Conservation (phyloP, 2,797 vertebrate species). For the Parauchenoglanis punctatus region DNA sequence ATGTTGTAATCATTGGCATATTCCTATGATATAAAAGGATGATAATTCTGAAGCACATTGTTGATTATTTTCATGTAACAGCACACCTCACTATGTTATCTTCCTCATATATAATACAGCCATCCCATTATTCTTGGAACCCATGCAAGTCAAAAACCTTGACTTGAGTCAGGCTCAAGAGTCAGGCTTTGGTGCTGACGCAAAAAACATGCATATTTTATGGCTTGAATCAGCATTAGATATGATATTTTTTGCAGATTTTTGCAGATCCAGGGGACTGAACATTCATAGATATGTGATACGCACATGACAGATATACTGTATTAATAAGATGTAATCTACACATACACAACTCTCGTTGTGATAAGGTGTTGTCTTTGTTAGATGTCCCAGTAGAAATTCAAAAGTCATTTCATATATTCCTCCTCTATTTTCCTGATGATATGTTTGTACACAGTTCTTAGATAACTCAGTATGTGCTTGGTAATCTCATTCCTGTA, state of each 20-base stretch:
- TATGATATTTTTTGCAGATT: background rate
- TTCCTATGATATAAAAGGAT: background rate
- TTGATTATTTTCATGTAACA: background rate
- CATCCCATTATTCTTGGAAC: background rate
- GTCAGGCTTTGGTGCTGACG: background rate
- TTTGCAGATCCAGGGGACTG: background rate
- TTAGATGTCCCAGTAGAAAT: background rate
- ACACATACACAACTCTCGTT: background rate
- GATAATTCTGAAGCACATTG: background rate
- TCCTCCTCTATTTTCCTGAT: background rate
- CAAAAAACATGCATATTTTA: background rate
- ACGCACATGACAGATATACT: background rate
- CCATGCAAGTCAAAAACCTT: background rate
- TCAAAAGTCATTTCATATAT: background rate
- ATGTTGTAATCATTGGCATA: background rate
- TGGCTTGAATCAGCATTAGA: background rate
- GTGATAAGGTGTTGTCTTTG: slow-evolving; percentile 8
- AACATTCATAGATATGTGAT: background rate
- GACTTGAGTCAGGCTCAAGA: background rate
- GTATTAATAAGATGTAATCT: slow-evolving; percentile 16
- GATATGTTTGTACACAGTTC: slow-evolving; percentile 27
- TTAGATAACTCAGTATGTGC: slow-evolving; percentile 36
- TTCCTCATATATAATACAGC: background rate
- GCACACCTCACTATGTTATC: background rate
- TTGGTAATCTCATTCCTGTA: slow-evolving; percentile 42